Percentiles rank a stretch among this genome's conserved stretches.
phyloP scores from a whole-genome alignment of 2,888 invertebrate genomes.

The Amorpha juglandis region DNA sequence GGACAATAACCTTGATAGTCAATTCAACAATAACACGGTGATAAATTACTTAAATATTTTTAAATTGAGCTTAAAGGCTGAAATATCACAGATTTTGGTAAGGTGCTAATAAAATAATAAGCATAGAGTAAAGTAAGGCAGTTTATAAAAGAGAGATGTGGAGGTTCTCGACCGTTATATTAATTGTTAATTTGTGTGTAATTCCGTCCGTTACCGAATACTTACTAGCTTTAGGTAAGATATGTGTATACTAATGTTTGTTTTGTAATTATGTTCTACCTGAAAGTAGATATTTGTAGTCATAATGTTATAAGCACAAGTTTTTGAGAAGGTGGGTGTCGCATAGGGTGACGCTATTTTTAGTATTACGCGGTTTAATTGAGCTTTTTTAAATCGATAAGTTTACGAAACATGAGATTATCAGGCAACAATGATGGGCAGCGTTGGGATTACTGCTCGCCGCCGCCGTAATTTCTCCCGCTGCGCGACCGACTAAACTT shows the following conservation, averaged over 20 bases:
- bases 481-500: slow-evolving; percentile 78
- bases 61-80: slow-evolving; percentile 77
- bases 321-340: background rate
- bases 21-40: slow-evolving; percentile 76
- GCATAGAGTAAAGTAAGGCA: slow-evolving; percentile 67
- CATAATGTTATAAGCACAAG: slow-evolving; percentile 29
- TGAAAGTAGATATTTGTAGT: slow-evolving; percentile 40
- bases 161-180: slow-evolving; percentile 67
- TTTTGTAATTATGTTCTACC: slow-evolving; percentile 37
- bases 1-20: slow-evolving; percentile 63
- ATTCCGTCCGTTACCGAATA: slow-evolving; percentile 83
- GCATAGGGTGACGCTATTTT: slow-evolving; percentile 20
- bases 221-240: slow-evolving; percentile 75
- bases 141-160: slow-evolving; percentile 61
- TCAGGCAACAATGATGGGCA: slow-evolving; percentile 70
- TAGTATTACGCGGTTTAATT: slow-evolving; percentile 25
- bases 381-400: slow-evolving; percentile 29
- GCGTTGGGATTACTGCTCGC: slow-evolving; percentile 67
- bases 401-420: slow-evolving; percentile 62
- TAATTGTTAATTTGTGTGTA: slow-evolving; percentile 81
- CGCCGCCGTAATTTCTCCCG: slow-evolving; percentile 78
- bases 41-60: slow-evolving; percentile 61
- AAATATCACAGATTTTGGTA: slow-evolving; percentile 81
- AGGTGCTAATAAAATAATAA: slow-evolving; percentile 80
- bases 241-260: slow-evolving; percentile 51